A percentile compares a stretch with the other conserved stretches of the same genome.
Evolutionary conservation across 1,140 invertebrate genomes (phyloP).

Genomic region (Lerema accius): DNA sequence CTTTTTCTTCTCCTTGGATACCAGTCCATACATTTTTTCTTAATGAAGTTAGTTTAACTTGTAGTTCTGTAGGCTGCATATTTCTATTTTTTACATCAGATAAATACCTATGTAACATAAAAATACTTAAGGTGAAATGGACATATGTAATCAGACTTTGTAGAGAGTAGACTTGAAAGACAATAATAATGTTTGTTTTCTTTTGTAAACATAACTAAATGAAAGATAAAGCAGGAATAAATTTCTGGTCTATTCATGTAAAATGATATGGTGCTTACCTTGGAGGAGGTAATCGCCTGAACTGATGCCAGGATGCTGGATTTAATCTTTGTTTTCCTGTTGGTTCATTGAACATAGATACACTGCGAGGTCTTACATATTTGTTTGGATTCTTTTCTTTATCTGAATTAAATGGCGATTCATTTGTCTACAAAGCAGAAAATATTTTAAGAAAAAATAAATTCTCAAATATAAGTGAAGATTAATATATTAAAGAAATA

Average conservation of each 20-base stretch:
- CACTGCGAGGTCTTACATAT: slow-evolving; percentile 76
- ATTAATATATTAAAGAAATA: slow-evolving; percentile 3
- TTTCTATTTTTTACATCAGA: slow-evolving; percentile 70
- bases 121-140: too few relatives aligned
- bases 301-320: slow-evolving; percentile 74
- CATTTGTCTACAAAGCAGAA: slow-evolving; percentile 66
- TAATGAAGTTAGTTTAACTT: slow-evolving; percentile 83
- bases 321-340: slow-evolving; percentile 61
- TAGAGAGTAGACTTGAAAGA: too few relatives aligned
- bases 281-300: slow-evolving; percentile 73
- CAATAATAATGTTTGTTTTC: too few relatives aligned
- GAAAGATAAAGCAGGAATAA: background rate
- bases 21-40: slow-evolving; percentile 85
- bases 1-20: slow-evolving; percentile 70
- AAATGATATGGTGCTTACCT: too few relatives aligned
- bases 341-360: slow-evolving; percentile 81
- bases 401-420: slow-evolving; percentile 76
- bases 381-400: slow-evolving; percentile 68
- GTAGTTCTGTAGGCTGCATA: slow-evolving; percentile 77
- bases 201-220: too few relatives aligned
- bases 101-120: slow-evolving; percentile 56
- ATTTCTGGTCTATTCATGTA: too few relatives aligned
- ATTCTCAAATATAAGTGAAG: too few relatives aligned
- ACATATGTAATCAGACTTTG: too few relatives aligned
- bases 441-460: too few relatives aligned